Percentiles rank a stretch among this genome's conserved stretches.
Evolutionary conservation across 2,113 vertebrate genomes (phyloP).

Genomic region (Podiceps cristatus): DNA sequence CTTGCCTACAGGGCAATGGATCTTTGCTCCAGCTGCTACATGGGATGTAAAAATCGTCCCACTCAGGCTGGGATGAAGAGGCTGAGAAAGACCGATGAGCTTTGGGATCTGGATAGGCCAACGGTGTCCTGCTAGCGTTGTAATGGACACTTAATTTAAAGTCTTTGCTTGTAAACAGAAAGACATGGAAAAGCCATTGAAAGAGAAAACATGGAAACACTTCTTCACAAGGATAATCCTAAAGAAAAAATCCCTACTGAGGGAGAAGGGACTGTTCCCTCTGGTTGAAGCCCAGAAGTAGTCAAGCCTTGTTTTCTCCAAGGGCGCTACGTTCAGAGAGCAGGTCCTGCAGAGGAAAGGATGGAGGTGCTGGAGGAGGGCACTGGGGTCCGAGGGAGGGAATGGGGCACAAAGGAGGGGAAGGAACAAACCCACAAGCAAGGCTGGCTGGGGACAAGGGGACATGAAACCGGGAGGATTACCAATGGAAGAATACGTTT

Average conservation of each 20-base stretch:
- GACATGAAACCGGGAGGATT: not conserved
- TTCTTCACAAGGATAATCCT: conserved; percentile 2
- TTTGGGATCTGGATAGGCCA: not conserved
- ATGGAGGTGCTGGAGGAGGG: not conserved
- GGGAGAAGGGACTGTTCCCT: not conserved
- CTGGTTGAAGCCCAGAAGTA: not conserved
- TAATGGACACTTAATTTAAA: not conserved
- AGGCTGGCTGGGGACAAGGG: not conserved
- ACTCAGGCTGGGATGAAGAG: not conserved
- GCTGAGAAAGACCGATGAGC: not conserved
- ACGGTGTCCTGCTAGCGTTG: not conserved
- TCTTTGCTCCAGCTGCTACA: not conserved
- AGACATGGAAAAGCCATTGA: not conserved
- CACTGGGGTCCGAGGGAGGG: not conserved
- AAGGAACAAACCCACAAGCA: not conserved
- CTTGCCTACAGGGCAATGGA: not conserved
- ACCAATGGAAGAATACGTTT: conserved; percentile 32
- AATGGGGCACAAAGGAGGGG: not conserved
- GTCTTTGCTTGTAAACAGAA: not conserved
- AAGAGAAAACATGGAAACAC: not conserved
- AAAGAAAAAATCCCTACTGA: not conserved
- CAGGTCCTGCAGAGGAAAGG: not conserved
- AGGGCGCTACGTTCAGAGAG: not conserved
- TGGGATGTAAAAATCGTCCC: not conserved
- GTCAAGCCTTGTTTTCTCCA: not conserved